phyloP scores from a whole-genome alignment of 2,888 invertebrate species.

The Dioctria linearis region DNA sequence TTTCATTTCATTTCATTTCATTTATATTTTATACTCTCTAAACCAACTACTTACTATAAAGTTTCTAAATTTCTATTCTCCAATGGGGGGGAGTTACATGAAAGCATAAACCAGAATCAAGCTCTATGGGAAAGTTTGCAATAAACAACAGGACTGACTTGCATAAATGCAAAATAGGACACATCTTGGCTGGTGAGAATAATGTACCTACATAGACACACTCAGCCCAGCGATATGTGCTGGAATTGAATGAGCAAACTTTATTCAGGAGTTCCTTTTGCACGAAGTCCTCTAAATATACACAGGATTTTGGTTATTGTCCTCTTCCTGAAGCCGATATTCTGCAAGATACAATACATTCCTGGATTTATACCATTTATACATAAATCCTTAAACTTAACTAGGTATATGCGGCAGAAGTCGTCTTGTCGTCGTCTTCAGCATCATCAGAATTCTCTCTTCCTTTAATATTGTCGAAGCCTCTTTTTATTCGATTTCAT shows the following conservation, averaged over 20 bases:
- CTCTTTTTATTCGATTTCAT: neutral
- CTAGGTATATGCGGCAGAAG: neutral
- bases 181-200: slow-evolving; percentile 1
- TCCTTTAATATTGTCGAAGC: neutral
- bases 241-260: neutral
- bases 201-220: neutral
- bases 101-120: too few relatives aligned
- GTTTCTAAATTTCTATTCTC: too few relatives aligned
- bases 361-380: neutral
- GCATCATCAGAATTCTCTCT: neutral
- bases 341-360: neutral
- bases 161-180: slow-evolving; percentile 28
- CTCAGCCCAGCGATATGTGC: neutral
- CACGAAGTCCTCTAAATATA: neutral
- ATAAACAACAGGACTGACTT: slow-evolving; percentile 36
- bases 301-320: neutral
- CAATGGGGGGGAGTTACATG: too few relatives aligned
- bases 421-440: neutral
- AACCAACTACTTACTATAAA: too few relatives aligned
- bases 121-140: neutral
- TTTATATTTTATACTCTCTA: too few relatives aligned
- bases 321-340: neutral
- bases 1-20: too few relatives aligned
- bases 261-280: neutral
- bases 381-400: too few relatives aligned